Evolutionary conservation across 1,140 invertebrate species (phyloP).

Genomic region (Drosophila santomea): DNA sequence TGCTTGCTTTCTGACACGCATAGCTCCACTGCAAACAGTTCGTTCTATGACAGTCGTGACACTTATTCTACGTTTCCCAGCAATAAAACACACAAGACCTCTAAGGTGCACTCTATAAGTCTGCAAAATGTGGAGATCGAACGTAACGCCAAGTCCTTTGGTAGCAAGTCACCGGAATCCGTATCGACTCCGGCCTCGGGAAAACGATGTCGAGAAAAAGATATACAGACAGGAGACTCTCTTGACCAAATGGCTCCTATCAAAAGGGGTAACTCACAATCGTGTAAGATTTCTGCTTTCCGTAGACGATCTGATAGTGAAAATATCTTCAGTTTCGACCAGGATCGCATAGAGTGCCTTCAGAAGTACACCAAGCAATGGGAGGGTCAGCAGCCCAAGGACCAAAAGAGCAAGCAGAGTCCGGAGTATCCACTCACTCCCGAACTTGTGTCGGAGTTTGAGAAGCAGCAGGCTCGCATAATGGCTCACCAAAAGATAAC

Average conservation of each 20-base stretch:
- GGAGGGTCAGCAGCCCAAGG: constrained; percentile 86
- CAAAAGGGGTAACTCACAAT: constrained; percentile 73
- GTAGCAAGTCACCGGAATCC: constrained; percentile 75
- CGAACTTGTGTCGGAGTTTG: constrained; percentile 87
- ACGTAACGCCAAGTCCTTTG: constrained; percentile 85
- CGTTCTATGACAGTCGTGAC: constrained; percentile 88
- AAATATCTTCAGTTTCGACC: constrained; percentile 89
- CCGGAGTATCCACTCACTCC: constrained; percentile 84
- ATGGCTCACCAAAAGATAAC: constrained; percentile 85
- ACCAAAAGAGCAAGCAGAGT: constrained; percentile 77
- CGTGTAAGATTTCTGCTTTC: constrained; percentile 78
- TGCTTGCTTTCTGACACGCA: constrained; percentile 86
- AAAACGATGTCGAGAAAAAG: constrained; percentile 71
- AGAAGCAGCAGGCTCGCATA: constrained; percentile 85
- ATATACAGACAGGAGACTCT: constrained; percentile 77
- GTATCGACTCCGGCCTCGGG: constrained; percentile 69
- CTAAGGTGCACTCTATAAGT: constrained; percentile 88
- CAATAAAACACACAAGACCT: constrained; percentile 86
- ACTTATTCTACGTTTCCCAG: constrained; percentile 87
- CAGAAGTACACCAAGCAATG: constrained; percentile 87
- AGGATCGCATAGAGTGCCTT: constrained; percentile 89
- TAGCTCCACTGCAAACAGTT: constrained; percentile 86
- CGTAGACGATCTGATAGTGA: constrained; percentile 86
- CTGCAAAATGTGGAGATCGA: constrained; percentile 89
- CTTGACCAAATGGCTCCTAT: constrained; percentile 73